Percentiles rank a stretch among this genome's conserved stretches.
phyloP scores from a whole-genome alignment of 1,140 invertebrate genomes.

The Drosophila sulfurigaster region DNA sequence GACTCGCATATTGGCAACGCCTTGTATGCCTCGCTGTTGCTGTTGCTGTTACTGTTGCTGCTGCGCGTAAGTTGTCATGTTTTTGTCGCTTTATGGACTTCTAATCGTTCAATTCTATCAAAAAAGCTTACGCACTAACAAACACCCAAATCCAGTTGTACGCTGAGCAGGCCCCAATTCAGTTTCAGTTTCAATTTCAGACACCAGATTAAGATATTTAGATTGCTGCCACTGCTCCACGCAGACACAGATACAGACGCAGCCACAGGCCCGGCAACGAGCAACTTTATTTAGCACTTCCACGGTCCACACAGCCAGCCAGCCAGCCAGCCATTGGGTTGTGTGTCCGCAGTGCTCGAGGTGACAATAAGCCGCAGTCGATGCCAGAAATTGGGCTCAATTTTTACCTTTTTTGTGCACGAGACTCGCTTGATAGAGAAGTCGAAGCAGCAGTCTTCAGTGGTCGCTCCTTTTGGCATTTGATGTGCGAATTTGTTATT shows the following conservation, averaged over 20 bases:
- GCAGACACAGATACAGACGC: slow-evolving; percentile 42
- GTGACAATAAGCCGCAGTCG: slow-evolving; percentile 76
- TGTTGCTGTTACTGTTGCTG: neutral
- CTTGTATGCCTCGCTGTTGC: slow-evolving; percentile 52
- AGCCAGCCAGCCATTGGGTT: neutral
- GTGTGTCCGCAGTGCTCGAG: slow-evolving; percentile 52
- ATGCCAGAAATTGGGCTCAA: slow-evolving; percentile 73
- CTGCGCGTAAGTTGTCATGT: slow-evolving; percentile 83
- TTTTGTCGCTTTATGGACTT: slow-evolving; percentile 85
- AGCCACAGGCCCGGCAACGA: slow-evolving; percentile 6
- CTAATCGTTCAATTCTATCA: slow-evolving; percentile 85
- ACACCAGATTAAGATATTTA: slow-evolving; percentile 84
- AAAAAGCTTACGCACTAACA: slow-evolving; percentile 84
- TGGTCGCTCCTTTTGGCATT: slow-evolving; percentile 73
- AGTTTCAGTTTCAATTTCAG: slow-evolving; percentile 48
- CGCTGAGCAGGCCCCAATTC: slow-evolving; percentile 60
- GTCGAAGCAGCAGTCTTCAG: slow-evolving; percentile 19
- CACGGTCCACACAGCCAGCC: neutral
- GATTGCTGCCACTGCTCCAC: slow-evolving; percentile 60
- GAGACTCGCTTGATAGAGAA: slow-evolving; percentile 61
- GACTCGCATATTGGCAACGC: slow-evolving; percentile 57
- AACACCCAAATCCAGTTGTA: slow-evolving; percentile 65
- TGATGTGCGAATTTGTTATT: slow-evolving; percentile 85
- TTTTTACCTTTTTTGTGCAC: slow-evolving; percentile 75
- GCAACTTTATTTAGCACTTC: slow-evolving; percentile 53